A percentile compares a stretch with the other conserved stretches of the same genome.
Conservation (phyloP, 2,797 vertebrate genomes). For the Pogoniulus pusillus region DNA sequence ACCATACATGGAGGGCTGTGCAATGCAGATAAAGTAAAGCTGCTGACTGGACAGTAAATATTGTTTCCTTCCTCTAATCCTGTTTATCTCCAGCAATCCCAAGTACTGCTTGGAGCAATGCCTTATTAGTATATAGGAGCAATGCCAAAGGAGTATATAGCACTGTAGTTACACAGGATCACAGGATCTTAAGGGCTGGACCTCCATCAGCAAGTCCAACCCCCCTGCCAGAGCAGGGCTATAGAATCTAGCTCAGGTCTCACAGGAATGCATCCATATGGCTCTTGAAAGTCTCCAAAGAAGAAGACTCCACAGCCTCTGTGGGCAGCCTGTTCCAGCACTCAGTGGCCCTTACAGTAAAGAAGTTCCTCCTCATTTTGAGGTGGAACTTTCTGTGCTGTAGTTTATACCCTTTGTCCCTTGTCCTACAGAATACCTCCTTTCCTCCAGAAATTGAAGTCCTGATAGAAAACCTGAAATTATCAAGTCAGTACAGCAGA, state of each 20-base stretch:
- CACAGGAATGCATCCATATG: too few species aligned
- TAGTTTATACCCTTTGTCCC: too few species aligned
- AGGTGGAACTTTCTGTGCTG: too few species aligned
- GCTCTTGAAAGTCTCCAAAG: too few species aligned
- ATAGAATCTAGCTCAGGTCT: too few species aligned
- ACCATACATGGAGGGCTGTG: accelerated
- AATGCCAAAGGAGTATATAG: background rate
- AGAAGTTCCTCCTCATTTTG: too few species aligned
- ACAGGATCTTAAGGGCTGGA: too few species aligned
- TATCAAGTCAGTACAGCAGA: background rate
- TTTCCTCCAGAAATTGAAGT: background rate
- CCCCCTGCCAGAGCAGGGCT: too few species aligned
- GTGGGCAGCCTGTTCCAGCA: too few species aligned
- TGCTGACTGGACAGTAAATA: background rate
- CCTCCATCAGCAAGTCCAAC: too few species aligned
- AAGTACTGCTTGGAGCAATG: background rate
- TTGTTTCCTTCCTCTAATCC: background rate
- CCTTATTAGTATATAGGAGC: background rate
- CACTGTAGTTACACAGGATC: background rate
- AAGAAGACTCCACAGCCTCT: too few species aligned
- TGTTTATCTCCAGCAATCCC: background rate
- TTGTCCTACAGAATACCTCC: background rate
- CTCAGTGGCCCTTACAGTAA: too few species aligned
- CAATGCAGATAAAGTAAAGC: background rate
- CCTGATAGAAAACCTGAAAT: background rate